phyloP scores from a whole-genome alignment of 2,113 vertebrate genomes.

The Labeo catla region DNA sequence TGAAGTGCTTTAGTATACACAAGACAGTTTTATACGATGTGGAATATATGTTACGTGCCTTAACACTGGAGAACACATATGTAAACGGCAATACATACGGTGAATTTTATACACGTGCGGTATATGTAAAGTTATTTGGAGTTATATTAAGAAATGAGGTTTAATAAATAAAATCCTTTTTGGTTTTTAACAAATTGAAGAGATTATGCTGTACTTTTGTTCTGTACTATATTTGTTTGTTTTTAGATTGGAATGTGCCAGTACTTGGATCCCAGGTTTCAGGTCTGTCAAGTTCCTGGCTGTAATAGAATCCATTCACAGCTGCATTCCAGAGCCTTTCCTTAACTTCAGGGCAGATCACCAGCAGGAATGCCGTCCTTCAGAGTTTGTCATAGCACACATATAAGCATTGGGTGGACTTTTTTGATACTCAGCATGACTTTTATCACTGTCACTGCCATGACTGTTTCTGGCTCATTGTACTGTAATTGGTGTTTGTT shows the following conservation, averaged over 20 bases:
- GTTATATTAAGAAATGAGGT: slow-evolving; percentile 29
- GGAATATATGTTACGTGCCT: slow-evolving; percentile 65
- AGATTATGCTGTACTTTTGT: slow-evolving; percentile 3
- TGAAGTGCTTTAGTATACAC: slow-evolving; percentile 17
- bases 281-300: slow-evolving; percentile 44
- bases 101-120: slow-evolving; percentile 20
- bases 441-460: not conserved
- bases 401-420: slow-evolving; percentile 13
- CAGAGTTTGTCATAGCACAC: not conserved
- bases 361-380: slow-evolving; percentile 42
- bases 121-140: slow-evolving; percentile 39
- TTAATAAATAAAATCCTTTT: slow-evolving; percentile 12
- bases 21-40: slow-evolving; percentile 51
- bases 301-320: slow-evolving; percentile 55
- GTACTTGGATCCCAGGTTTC: slow-evolving; percentile 53
- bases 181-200: not conserved
- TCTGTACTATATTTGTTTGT: not conserved
- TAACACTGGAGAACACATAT: slow-evolving; percentile 77
- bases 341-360: slow-evolving; percentile 24
- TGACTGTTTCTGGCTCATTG: slow-evolving; percentile 26
- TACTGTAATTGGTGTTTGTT: slow-evolving; percentile 34
- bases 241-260: slow-evolving; percentile 31
- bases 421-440: not conserved
- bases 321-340: slow-evolving; percentile 52
- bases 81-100: slow-evolving; percentile 51